These are phyloP conservation scores for Sebastes reedi DNA, from an alignment of 2,797 vertebrate genomes.

Conservation along the genomic window DNA sequence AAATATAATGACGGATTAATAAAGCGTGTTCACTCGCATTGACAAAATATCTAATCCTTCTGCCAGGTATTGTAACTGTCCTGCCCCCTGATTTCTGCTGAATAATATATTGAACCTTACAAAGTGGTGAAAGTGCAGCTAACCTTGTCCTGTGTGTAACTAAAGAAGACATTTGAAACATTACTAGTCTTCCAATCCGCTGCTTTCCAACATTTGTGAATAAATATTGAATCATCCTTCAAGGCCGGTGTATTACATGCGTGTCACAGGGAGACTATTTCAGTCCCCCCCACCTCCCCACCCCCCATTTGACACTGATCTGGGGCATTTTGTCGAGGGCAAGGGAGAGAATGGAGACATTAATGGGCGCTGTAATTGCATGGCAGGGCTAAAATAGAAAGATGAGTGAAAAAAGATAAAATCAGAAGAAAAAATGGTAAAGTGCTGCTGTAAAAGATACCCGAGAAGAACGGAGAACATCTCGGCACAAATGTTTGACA, in stretches of 20 bases:
- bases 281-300: slow-evolving; percentile 38
- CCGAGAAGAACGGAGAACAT: slow-evolving; percentile 48
- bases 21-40: neutral
- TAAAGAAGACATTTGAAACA: slow-evolving; percentile 29
- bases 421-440: slow-evolving; percentile 53
- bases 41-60: slow-evolving; percentile 12
- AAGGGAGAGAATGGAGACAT: slow-evolving; percentile 62
- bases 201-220: slow-evolving; percentile 56
- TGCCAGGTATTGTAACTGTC: neutral
- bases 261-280: slow-evolving; percentile 64
- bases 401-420: slow-evolving; percentile 72
- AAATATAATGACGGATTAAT: neutral
- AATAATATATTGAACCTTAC: slow-evolving; percentile 14
- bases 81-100: neutral
- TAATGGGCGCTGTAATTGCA: slow-evolving; percentile 71
- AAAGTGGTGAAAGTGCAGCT: slow-evolving; percentile 4
- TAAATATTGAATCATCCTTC: slow-evolving; percentile 71
- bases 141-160: slow-evolving; percentile 30
- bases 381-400: slow-evolving; percentile 73
- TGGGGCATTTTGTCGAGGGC: slow-evolving; percentile 53
- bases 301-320: slow-evolving; percentile 65
- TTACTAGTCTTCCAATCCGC: slow-evolving; percentile 27
- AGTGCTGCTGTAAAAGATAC: slow-evolving; percentile 71
- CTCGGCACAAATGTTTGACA: slow-evolving; percentile 40
- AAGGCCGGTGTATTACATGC: slow-evolving; percentile 64